These are phyloP conservation scores for Netelia melanura DNA, from an alignment of 2,888 invertebrate genomes.

Conservation along the genomic window DNA sequence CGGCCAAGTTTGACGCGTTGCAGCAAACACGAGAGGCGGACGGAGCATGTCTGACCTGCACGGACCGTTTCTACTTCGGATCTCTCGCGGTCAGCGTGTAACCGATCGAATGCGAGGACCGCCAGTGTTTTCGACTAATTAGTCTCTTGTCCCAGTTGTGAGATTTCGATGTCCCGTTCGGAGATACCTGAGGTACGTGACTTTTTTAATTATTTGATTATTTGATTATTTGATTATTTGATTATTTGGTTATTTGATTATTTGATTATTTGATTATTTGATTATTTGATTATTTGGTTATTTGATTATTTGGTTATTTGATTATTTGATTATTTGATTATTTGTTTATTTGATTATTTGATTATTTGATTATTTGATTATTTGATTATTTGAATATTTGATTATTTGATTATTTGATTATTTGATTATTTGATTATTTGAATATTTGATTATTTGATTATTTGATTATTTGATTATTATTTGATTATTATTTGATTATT, in stretches of 20 bases:
- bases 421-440: too few species aligned
- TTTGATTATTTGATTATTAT: too few species aligned
- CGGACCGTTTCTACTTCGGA: constrained; percentile 26
- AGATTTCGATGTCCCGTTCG: constrained; percentile 3
- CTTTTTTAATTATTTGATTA: not conserved
- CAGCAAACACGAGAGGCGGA: constrained; percentile 8
- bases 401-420: too few species aligned
- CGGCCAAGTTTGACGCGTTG: constrained; percentile 47
- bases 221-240: too few species aligned
- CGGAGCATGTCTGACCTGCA: constrained; percentile 38
- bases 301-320: too few species aligned
- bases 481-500: not conserved
- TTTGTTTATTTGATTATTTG: not conserved
- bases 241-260: too few species aligned
- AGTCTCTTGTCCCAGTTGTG: not conserved
- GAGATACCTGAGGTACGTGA: not conserved
- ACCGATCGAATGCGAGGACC: not conserved
- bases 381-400: too few species aligned
- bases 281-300: too few species aligned
- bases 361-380: not conserved
- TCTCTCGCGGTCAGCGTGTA: constrained; percentile 3
- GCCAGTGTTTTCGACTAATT: constrained; percentile 9
- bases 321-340: too few species aligned
- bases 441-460: too few species aligned
- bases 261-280: too few species aligned